Conservation (phyloP, 2,113 vertebrate genomes). For the Percina caprodes region DNA sequence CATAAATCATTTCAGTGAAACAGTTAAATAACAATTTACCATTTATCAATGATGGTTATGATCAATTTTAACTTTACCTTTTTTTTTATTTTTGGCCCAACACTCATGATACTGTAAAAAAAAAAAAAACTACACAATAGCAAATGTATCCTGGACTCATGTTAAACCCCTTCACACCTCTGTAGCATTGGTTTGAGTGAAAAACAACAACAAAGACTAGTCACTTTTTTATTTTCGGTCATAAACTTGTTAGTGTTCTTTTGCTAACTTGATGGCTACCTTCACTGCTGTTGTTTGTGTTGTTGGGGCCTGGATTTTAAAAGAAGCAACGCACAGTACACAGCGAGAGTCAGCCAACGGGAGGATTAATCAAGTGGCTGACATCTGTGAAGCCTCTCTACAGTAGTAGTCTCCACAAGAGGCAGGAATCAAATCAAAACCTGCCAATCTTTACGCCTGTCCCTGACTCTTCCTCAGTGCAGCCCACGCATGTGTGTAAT, state of each 20-base stretch:
- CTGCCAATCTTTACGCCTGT: slow-evolving; percentile 4
- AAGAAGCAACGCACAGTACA: neutral
- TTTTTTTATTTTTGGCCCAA: no score
- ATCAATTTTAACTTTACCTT: no score
- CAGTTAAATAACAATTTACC: no score
- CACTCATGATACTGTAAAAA: neutral
- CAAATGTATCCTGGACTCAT: neutral
- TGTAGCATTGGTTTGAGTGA: no score
- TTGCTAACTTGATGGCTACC: neutral
- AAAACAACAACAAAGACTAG: neutral
- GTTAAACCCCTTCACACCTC: neutral
- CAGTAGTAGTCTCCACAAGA: slow-evolving; percentile 24
- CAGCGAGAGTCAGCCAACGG: slow-evolving; percentile 5
- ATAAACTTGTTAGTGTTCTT: neutral
- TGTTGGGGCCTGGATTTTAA: slow-evolving; percentile 1
- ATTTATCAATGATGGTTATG: no score
- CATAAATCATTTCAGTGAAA: no score
- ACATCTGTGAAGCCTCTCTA: slow-evolving; percentile 47
- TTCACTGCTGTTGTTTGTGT: slow-evolving; percentile 2
- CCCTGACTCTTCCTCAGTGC: slow-evolving; percentile 15
- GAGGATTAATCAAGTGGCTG: slow-evolving; percentile 49
- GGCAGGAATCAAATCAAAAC: slow-evolving; percentile 41
- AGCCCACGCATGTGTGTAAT: slow-evolving; percentile 47
- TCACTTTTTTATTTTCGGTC: neutral
- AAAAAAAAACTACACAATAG: neutral